phyloP scores from a whole-genome alignment of 1,140 invertebrate genomes.

The Psix sp. region DNA sequence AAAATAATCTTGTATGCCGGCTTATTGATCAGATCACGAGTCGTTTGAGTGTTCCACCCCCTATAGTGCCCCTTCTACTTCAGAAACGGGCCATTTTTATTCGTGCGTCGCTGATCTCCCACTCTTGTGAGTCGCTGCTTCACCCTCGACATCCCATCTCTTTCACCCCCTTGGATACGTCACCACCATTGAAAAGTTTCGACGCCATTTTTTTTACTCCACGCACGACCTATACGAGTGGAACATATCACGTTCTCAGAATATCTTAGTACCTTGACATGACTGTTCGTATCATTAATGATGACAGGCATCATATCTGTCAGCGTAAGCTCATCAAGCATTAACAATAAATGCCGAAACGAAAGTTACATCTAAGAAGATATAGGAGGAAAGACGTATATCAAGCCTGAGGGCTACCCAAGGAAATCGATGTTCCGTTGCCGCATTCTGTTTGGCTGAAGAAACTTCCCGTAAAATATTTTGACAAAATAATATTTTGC shows the following conservation, averaged over 20 bases:
- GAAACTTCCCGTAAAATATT: slow-evolving; percentile 29
- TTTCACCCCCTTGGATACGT: slow-evolving; percentile 64
- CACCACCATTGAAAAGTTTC: slow-evolving; percentile 65
- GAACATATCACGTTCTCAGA: slow-evolving; percentile 43
- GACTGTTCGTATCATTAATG: slow-evolving; percentile 68
- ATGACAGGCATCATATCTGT: slow-evolving; percentile 61
- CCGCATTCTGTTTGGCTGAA: slow-evolving; percentile 17
- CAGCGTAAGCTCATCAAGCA: slow-evolving; percentile 61
- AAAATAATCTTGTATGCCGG: slow-evolving; percentile 72
- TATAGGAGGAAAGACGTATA: slow-evolving; percentile 41
- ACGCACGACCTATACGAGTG: slow-evolving; percentile 51
- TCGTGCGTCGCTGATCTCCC: slow-evolving; percentile 69
- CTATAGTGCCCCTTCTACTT: slow-evolving; percentile 62
- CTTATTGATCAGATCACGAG: slow-evolving; percentile 76
- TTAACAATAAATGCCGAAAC: slow-evolving; percentile 55
- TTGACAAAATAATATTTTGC: slow-evolving; percentile 28
- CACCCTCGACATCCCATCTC: slow-evolving; percentile 59
- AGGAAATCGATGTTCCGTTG: slow-evolving; percentile 46
- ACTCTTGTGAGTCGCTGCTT: slow-evolving; percentile 59
- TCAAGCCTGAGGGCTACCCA: slow-evolving; percentile 29
- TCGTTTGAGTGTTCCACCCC: slow-evolving; percentile 71
- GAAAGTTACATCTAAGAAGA: slow-evolving; percentile 51
- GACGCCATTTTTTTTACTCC: slow-evolving; percentile 68
- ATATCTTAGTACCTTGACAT: slow-evolving; percentile 49
- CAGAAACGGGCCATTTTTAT: slow-evolving; percentile 75